Conservation (phyloP, 2,797 vertebrate genomes). For the Huso huso region DNA sequence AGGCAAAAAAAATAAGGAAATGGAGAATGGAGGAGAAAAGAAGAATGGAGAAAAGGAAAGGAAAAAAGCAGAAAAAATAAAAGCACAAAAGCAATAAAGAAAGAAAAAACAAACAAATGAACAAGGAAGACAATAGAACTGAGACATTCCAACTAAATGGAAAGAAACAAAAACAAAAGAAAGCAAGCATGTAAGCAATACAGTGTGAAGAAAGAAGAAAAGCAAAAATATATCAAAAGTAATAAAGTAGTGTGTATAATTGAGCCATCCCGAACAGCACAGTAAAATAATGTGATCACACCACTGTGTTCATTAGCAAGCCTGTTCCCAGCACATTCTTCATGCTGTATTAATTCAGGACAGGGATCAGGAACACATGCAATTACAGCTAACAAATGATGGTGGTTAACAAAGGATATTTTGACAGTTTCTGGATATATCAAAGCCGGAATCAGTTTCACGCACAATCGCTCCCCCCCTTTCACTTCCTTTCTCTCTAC, state of each 20-base stretch:
- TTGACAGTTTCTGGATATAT: constrained; percentile 70
- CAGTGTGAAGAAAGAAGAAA: no score
- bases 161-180: no score
- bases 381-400: constrained; percentile 72
- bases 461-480: constrained; percentile 48
- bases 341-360: constrained; percentile 79
- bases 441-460: constrained; percentile 26
- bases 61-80: no score
- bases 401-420: constrained; percentile 54
- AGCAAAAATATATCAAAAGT: no score
- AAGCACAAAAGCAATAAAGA: no score
- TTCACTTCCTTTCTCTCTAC: constrained; percentile 37
- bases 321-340: constrained; percentile 65
- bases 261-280: constrained; percentile 70
- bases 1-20: no score
- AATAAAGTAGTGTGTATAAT: constrained; percentile 47
- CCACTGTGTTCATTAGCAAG: constrained; percentile 67
- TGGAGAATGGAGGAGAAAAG: no score
- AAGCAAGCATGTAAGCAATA: no score
- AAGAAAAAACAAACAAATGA: no score
- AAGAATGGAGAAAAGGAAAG: no score
- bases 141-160: no score
- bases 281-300: constrained; percentile 69
- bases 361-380: constrained; percentile 70
- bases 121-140: no score